Conservation (phyloP, 2,888 invertebrate species). For the Agrilus biguttatus region DNA sequence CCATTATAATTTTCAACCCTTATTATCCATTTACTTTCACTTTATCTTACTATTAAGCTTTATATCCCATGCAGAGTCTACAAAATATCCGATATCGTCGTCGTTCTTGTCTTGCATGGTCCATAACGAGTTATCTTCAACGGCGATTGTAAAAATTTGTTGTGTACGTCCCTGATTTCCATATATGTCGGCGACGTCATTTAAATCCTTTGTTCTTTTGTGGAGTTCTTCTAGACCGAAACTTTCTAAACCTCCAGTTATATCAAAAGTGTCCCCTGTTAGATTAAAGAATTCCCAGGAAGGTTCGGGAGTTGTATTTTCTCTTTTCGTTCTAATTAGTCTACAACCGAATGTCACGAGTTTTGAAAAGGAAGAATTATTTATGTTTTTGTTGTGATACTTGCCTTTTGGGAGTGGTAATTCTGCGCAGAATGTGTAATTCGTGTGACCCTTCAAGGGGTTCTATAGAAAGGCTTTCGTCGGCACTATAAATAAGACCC, state of each 20-base stretch:
- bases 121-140: too few species aligned
- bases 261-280: slow-evolving; percentile 33
- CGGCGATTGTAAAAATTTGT: too few species aligned
- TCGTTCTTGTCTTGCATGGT: too few species aligned
- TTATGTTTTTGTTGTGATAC: too few species aligned
- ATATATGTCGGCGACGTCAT: slow-evolving; percentile 4
- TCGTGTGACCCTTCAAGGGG: slow-evolving; percentile 13
- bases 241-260: slow-evolving; percentile 18
- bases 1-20: background rate
- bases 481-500: slow-evolving; percentile 20
- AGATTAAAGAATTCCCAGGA: slow-evolving; percentile 28
- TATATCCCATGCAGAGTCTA: slow-evolving; percentile 30
- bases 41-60: slow-evolving; percentile 12
- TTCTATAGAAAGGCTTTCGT: slow-evolving; percentile 19
- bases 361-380: too few species aligned
- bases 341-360: too few species aligned
- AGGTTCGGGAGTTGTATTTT: too few species aligned
- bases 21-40: background rate
- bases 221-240: slow-evolving; percentile 9
- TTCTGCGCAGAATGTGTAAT: background rate
- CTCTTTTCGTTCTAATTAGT: too few species aligned
- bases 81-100: slow-evolving; percentile 33
- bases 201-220: slow-evolving; percentile 2
- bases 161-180: too few species aligned
- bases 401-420: too few species aligned